Conservation (phyloP, 2,797 vertebrate species). For the Poecilia velifera region DNA sequence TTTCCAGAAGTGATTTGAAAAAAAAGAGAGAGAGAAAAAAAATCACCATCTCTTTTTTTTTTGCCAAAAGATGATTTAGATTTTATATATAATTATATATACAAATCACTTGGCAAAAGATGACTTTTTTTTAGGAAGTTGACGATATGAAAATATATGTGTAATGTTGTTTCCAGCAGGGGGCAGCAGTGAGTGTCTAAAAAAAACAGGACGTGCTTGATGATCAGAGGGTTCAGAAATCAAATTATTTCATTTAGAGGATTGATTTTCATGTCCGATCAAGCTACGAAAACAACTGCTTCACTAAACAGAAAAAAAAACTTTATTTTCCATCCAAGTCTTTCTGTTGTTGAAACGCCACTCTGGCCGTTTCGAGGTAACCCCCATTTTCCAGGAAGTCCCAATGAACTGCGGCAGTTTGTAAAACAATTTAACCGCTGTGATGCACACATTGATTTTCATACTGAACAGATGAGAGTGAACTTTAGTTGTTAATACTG, state of each 20-base stretch:
- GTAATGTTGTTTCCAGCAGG: neutral
- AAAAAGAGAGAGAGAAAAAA: too few species aligned
- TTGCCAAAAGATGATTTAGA: too few species aligned
- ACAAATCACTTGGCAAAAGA: too few species aligned
- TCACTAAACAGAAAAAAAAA: neutral
- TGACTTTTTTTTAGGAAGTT: too few species aligned
- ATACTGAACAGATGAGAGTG: neutral
- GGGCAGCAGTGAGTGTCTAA: neutral
- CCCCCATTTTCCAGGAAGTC: slow-evolving; percentile 9
- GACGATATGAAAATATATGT: neutral
- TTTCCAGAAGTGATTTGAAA: too few species aligned
- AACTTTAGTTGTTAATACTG: neutral
- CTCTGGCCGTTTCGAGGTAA: neutral
- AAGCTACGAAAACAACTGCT: neutral
- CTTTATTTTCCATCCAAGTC: neutral
- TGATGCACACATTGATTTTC: slow-evolving; percentile 8
- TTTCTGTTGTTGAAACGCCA: neutral
- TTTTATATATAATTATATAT: too few species aligned
- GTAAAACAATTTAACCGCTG: neutral
- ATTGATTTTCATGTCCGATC: neutral
- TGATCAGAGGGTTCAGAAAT: neutral
- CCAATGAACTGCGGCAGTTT: neutral
- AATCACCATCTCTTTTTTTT: too few species aligned
- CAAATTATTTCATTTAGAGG: neutral
- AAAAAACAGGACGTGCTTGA: neutral